A percentile compares a stretch with the other conserved stretches of the same genome.
phyloP scores from a whole-genome alignment of 2,888 invertebrate genomes.

The Anodontia alba region DNA sequence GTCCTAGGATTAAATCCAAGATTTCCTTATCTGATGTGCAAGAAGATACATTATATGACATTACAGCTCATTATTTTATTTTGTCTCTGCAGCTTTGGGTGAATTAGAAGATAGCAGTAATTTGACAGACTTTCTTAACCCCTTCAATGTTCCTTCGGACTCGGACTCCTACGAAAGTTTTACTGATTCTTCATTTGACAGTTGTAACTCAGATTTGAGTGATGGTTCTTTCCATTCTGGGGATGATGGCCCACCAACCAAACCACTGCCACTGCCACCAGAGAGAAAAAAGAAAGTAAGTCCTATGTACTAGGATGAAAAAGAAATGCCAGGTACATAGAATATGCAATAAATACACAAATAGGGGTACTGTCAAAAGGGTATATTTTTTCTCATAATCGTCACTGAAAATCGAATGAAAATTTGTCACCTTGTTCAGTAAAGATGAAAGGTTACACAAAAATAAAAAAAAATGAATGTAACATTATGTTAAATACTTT shows the following conservation, averaged over 20 bases:
- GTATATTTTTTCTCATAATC: too few relatives aligned
- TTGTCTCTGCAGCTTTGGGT: neutral
- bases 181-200: neutral
- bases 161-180: slow-evolving; percentile 2
- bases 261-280: slow-evolving; percentile 49
- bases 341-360: too few relatives aligned
- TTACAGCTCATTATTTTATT: too few relatives aligned
- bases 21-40: too few relatives aligned
- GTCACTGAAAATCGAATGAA: too few relatives aligned
- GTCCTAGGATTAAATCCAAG: too few relatives aligned
- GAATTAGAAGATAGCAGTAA: neutral
- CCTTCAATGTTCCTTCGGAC: neutral
- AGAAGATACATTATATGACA: neutral
- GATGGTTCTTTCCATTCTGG: neutral
- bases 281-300: slow-evolving; percentile 32
- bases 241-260: slow-evolving; percentile 18
- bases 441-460: too few relatives aligned
- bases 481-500: too few relatives aligned
- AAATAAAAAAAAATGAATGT: too few relatives aligned
- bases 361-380: too few relatives aligned
- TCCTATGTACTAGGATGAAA: neutral
- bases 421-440: too few relatives aligned
- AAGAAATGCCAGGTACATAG: too few relatives aligned
- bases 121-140: neutral
- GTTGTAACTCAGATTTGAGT: neutral